Evolutionary conservation across 1,140 invertebrate genomes (phyloP).

Genomic region (Matsumurasca onukii): DNA sequence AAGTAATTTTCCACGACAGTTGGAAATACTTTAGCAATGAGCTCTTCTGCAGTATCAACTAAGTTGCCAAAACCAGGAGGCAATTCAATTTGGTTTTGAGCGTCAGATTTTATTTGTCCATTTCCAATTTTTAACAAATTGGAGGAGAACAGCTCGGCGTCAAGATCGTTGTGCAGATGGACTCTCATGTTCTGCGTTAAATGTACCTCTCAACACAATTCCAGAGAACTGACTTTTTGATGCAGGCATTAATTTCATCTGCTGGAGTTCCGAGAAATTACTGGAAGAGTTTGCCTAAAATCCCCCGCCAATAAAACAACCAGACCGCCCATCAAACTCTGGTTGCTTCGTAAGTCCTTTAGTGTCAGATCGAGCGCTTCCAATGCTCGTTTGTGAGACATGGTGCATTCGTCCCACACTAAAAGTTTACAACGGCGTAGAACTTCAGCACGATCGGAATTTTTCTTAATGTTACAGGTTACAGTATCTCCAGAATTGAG

Average conservation of each 20-base stretch:
- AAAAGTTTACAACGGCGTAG: constrained; percentile 44
- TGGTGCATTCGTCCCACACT: constrained; percentile 48
- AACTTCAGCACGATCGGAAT: constrained; percentile 38
- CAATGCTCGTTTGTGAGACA: constrained; percentile 42
- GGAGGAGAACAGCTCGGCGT: too few species aligned
- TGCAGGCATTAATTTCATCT: constrained; percentile 47
- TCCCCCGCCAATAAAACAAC: constrained; percentile 43
- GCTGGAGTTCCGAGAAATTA: constrained; percentile 15
- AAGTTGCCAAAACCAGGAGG: too few species aligned
- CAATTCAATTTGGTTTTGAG: too few species aligned
- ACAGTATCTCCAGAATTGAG: constrained; percentile 34
- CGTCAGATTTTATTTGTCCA: too few species aligned
- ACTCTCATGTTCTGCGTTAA: background rate
- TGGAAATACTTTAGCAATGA: too few species aligned
- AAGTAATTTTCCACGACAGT: constrained; percentile 28
- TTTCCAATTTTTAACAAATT: too few species aligned
- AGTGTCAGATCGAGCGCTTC: constrained; percentile 40
- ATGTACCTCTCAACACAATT: constrained; percentile 39
- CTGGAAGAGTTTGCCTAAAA: constrained; percentile 43
- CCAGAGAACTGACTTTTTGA: constrained; percentile 50
- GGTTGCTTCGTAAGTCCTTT: constrained; percentile 14
- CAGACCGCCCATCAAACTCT: constrained; percentile 41
- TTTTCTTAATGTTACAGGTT: constrained; percentile 46
- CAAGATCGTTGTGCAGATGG: too few species aligned
- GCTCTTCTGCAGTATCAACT: too few species aligned